Evolutionary conservation across 2,888 invertebrate genomes (phyloP).

Genomic region (Stenoptilia bipunctidactyla): DNA sequence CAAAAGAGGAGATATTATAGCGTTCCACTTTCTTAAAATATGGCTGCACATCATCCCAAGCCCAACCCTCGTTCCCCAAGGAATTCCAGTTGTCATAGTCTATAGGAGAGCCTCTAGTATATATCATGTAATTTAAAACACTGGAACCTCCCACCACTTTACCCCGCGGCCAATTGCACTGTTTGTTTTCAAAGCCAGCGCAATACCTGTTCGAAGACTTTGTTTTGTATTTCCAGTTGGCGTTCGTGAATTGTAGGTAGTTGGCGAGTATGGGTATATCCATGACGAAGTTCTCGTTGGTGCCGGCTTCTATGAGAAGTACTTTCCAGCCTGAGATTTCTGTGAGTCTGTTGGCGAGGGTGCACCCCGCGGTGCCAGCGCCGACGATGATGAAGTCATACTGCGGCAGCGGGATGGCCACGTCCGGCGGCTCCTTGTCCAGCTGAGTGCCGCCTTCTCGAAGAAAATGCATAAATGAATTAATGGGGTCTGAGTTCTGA

Average conservation of each 20-base stretch:
- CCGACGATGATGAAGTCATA: slow-evolving; percentile 86
- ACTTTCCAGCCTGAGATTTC: slow-evolving; percentile 78
- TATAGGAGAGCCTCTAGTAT: slow-evolving; percentile 76
- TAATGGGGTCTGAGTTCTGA: slow-evolving; percentile 41
- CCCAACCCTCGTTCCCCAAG: slow-evolving; percentile 81
- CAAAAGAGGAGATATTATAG: slow-evolving; percentile 69
- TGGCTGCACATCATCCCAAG: slow-evolving; percentile 77
- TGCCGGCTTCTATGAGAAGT: slow-evolving; percentile 81
- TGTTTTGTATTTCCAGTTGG: slow-evolving; percentile 87
- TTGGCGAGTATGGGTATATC: slow-evolving; percentile 82
- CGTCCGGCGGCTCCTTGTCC: slow-evolving; percentile 67
- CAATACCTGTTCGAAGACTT: slow-evolving; percentile 81
- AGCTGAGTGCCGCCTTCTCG: slow-evolving; percentile 64
- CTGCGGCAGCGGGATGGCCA: slow-evolving; percentile 56
- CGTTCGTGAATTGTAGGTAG: slow-evolving; percentile 77
- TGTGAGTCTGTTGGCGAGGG: slow-evolving; percentile 78
- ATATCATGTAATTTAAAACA: slow-evolving; percentile 86
- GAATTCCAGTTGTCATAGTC: slow-evolving; percentile 85
- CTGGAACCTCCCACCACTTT: slow-evolving; percentile 87
- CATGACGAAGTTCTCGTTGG: slow-evolving; percentile 78
- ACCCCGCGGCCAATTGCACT: slow-evolving; percentile 85
- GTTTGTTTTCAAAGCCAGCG: slow-evolving; percentile 79
- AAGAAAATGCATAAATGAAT: slow-evolving; percentile 66
- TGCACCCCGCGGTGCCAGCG: slow-evolving; percentile 85
- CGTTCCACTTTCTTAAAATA: slow-evolving; percentile 86